Evolutionary conservation across 2,113 vertebrate species (phyloP), one percentile per base, ranked within the genome.

Genomic region (Symphodus melops): DNA sequence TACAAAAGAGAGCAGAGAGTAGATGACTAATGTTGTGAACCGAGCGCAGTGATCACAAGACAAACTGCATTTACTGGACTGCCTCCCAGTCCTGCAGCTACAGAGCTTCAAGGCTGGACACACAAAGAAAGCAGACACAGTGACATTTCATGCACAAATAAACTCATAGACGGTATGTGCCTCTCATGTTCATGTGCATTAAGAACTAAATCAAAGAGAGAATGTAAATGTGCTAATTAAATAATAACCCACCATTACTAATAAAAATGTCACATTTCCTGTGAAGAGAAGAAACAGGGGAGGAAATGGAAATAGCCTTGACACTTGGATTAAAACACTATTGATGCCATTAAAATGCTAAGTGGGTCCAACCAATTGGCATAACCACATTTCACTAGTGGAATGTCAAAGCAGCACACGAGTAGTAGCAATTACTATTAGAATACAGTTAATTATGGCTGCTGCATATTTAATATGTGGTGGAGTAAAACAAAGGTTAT

Each of bases 271-370:
- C 83, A 86, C 86, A 83, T 84, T 79, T 90, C 72, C 75, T 65
- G 70, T 79, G 70, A 58, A 87, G 54, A 84, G 81, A 78, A 84
- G 69, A 88, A 86, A 75, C 69, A 79, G 37, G 79, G 78, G 80
- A 59, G 85, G 82, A 87, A 89, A 85, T 83, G 82, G 86, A 90
- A 90, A 90, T 84, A 86, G 86, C 86, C 84, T 88, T 89, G 89
- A 90, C 85, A 86, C 85, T 80, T 81, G 86, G 85, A 90, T 90
- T 92, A 92, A 91, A 89, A 92, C 85, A 88, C 83, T 89, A 91
- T 86, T 90, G 91, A 91, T 91, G 88, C 82, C 80, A 93, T 93
- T 94, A 89, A 91, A 91, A 93, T 92, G 84, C 87, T 91, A 90
- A 91, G 86, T 91, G 86, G 88, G 87, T 86, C 89, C 83, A 77